Evolutionary conservation across 2,888 invertebrate genomes (phyloP).

Genomic region (Drosophila borborema): DNA sequence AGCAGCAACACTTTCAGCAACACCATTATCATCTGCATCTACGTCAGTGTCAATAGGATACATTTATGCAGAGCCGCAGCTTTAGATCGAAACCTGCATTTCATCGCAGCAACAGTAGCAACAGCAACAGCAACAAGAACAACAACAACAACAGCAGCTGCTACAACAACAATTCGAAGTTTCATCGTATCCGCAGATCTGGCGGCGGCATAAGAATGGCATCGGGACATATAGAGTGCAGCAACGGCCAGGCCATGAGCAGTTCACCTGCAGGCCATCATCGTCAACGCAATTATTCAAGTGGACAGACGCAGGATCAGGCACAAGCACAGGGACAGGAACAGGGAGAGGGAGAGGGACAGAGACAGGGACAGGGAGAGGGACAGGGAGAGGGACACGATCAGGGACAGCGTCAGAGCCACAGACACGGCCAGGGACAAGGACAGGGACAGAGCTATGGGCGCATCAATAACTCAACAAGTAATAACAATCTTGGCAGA

Average conservation of each 20-base stretch:
- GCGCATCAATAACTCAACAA: not conserved
- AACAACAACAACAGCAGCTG: not conserved
- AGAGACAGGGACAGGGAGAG: not conserved
- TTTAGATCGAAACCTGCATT: constrained; percentile 18
- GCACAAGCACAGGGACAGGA: not conserved
- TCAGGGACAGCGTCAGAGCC: constrained; percentile 4
- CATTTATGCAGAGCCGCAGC: constrained; percentile 32
- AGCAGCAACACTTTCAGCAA: not conserved
- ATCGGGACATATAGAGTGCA: constrained; percentile 6
- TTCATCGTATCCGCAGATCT: constrained; percentile 17
- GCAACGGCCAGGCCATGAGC: not conserved
- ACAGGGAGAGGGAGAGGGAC: not conserved
- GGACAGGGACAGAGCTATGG: not conserved
- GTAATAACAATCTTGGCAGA: not conserved
- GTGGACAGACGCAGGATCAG: constrained; percentile 1
- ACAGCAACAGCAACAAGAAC: not conserved
- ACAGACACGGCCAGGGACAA: not conserved
- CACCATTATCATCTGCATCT: not conserved
- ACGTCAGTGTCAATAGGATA: constrained; percentile 9
- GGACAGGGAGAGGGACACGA: not conserved
- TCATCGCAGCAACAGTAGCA: constrained; percentile 7
- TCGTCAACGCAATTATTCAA: not conserved
- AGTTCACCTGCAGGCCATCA: not conserved
- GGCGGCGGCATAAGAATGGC: constrained; percentile 19
- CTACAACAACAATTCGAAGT: not conserved